Evolutionary conservation across 2,113 vertebrate genomes (phyloP).

Genomic region (Vombatus ursinus): DNA sequence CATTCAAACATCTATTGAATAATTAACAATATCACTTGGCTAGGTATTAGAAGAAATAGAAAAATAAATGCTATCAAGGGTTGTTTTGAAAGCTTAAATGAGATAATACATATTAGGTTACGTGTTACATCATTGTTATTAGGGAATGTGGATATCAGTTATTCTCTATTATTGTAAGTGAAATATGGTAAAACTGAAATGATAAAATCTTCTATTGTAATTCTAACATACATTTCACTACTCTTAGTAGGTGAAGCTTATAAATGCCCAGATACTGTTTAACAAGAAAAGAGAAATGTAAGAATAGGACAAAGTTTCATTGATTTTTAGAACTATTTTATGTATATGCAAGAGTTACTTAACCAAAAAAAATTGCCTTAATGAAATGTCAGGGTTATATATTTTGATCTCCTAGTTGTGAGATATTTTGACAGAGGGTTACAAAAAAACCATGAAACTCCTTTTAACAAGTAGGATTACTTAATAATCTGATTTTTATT

Average conservation of each 20-base stretch:
- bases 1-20: background rate
- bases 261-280: background rate
- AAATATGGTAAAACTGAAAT: background rate
- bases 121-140: background rate
- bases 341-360: background rate
- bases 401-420: background rate
- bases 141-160: background rate
- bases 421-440: background rate
- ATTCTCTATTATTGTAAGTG: background rate
- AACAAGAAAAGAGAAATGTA: background rate
- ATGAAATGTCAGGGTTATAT: background rate
- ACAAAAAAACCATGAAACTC: background rate
- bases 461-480: conserved; percentile 37
- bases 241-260: background rate
- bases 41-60: background rate
- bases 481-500: conserved; percentile 52
- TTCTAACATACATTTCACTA: background rate
- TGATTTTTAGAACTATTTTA: background rate
- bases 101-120: background rate
- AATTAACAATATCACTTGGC: background rate
- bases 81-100: background rate
- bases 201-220: background rate
- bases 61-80: background rate
- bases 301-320: background rate
- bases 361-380: background rate